Percentiles rank a stretch among this genome's conserved stretches.
These are phyloP conservation scores for Proisotoma minuta DNA, from an alignment of 2,888 invertebrate genomes.

Conservation along the genomic window DNA sequence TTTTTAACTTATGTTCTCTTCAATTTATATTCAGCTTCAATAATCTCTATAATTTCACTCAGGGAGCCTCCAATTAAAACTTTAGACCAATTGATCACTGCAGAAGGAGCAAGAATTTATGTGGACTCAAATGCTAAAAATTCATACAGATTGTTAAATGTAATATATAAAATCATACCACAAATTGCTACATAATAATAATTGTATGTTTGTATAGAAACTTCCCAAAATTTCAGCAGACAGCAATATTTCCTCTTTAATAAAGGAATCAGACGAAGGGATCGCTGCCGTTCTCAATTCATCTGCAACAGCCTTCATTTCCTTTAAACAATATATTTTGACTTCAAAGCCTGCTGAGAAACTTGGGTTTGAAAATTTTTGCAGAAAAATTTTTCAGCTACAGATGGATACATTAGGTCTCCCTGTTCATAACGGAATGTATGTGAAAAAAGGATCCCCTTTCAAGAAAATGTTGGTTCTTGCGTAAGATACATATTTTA, in stretches of 20 bases:
- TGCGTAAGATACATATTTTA: background rate
- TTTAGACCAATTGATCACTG: background rate
- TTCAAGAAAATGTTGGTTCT: background rate
- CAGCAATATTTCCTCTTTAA: too few relatives aligned
- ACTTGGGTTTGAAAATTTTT: background rate
- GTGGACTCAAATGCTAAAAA: too few relatives aligned
- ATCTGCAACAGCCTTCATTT: background rate
- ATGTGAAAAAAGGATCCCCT: background rate
- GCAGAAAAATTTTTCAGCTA: background rate
- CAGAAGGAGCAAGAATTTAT: too few relatives aligned
- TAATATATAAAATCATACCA: too few relatives aligned
- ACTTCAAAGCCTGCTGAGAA: background rate
- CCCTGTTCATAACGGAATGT: conserved; percentile 1
- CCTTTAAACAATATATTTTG: background rate
- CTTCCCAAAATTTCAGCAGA: too few relatives aligned
- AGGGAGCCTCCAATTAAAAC: background rate
- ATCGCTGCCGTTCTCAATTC: too few relatives aligned
- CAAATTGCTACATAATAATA: too few relatives aligned
- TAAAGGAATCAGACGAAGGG: too few relatives aligned
- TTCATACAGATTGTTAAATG: too few relatives aligned
- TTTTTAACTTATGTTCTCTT: background rate
- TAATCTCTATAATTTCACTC: background rate
- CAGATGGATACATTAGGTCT: background rate
- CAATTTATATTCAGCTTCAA: background rate
- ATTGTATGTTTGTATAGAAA: too few relatives aligned